Percentiles rank a stretch among this genome's conserved stretches.
These are phyloP conservation scores for Orthosia cruda DNA, from an alignment of 2,888 invertebrate genomes.

Conservation along the genomic window DNA sequence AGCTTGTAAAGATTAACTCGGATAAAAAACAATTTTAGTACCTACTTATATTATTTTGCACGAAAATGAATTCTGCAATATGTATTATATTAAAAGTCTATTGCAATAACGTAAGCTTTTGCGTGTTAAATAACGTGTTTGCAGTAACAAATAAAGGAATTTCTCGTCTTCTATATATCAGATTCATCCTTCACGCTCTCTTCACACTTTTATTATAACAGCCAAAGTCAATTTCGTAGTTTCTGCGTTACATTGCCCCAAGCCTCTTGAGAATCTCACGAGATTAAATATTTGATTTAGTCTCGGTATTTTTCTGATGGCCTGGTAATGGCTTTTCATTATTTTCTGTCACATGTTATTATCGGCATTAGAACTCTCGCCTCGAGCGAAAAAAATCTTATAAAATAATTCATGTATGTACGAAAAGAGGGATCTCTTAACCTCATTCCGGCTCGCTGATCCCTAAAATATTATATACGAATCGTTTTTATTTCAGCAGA, in stretches of 20 bases:
- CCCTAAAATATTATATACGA: conserved; percentile 76
- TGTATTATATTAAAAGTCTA: background rate
- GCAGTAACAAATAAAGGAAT: conserved; percentile 32
- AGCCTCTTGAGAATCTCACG: conserved; percentile 53
- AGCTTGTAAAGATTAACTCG: no score
- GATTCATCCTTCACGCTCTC: conserved; percentile 49
- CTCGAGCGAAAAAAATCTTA: conserved; percentile 23
- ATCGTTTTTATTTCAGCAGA: conserved; percentile 84
- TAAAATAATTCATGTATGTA: conserved; percentile 33
- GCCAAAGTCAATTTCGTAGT: conserved; percentile 63
- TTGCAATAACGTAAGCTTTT: background rate
- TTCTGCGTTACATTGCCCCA: conserved; percentile 45
- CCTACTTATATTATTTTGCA: background rate
- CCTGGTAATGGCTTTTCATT: conserved; percentile 57
- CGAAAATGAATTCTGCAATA: background rate
- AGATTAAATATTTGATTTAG: conserved; percentile 63
- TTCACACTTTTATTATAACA: conserved; percentile 59
- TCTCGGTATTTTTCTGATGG: conserved; percentile 60
- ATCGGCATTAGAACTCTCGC: conserved; percentile 49
- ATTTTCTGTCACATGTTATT: conserved; percentile 54
- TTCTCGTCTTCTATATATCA: conserved; percentile 26
- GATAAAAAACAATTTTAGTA: no score
- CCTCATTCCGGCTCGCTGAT: conserved; percentile 69
- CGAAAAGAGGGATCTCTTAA: conserved; percentile 44
- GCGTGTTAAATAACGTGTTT: conserved; percentile 2